phyloP scores from a whole-genome alignment of 2,113 vertebrate genomes.

The Bettongia penicillata region DNA sequence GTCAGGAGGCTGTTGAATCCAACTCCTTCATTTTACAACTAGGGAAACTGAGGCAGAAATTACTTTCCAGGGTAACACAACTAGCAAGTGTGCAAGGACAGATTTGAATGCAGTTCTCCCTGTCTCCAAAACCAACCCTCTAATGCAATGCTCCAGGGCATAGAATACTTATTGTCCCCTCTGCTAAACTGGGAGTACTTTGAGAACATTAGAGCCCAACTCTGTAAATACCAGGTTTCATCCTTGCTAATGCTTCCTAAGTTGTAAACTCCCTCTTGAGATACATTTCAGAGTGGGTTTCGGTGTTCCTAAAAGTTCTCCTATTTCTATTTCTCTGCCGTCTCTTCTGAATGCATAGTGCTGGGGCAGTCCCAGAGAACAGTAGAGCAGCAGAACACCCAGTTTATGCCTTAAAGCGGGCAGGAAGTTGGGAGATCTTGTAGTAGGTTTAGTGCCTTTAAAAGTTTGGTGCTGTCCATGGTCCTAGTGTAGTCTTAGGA shows the following conservation, averaged over 20 bases:
- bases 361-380: background rate
- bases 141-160: background rate
- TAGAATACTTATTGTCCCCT: background rate
- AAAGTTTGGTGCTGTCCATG: background rate
- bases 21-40: background rate
- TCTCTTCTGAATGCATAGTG: background rate
- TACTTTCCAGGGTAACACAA: background rate
- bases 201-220: background rate
- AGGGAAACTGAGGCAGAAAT: background rate
- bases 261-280: background rate
- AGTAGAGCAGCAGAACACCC: background rate
- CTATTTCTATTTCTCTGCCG: background rate
- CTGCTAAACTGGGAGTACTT: background rate
- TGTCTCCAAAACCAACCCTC: background rate
- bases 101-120: background rate
- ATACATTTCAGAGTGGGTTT: background rate
- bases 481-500: background rate
- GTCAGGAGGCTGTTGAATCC: background rate
- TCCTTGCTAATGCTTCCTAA: background rate
- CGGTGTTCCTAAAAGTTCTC: background rate
- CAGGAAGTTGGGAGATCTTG: background rate
- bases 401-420: background rate
- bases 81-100: background rate
- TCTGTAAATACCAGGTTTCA: background rate
- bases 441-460: too few species aligned